Percentiles rank a stretch among this genome's conserved stretches.
Conservation (phyloP, 2,797 vertebrate genomes). For the Gambelia wislizenii region DNA sequence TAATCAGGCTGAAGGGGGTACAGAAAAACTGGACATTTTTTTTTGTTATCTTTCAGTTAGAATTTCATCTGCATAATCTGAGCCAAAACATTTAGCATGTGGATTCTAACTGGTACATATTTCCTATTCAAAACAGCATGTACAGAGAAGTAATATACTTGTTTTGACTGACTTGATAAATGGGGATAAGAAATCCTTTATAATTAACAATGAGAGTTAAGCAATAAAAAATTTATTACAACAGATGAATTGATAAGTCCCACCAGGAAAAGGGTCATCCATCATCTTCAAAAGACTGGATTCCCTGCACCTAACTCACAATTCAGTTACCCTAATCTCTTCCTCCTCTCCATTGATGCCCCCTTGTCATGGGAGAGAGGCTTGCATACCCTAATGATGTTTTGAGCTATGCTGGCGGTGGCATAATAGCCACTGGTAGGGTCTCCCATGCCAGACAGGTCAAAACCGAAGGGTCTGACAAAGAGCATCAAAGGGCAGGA, state of each 20-base stretch:
- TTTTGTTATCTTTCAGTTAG: background rate
- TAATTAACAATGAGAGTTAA: slow-evolving; percentile 74
- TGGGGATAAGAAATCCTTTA: slow-evolving; percentile 70
- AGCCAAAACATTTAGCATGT: slow-evolving; percentile 49
- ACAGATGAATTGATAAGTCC: slow-evolving; percentile 75
- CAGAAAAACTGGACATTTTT: background rate
- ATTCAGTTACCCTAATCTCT: slow-evolving; percentile 48
- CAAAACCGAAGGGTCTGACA: too few species aligned
- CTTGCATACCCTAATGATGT: too few species aligned
- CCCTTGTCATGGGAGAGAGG: too few species aligned
- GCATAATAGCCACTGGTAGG: too few species aligned
- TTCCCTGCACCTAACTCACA: slow-evolving; percentile 53
- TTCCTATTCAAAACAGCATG: slow-evolving; percentile 55
- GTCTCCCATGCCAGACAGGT: too few species aligned
- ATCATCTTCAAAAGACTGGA: slow-evolving; percentile 62
- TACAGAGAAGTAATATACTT: slow-evolving; percentile 56
- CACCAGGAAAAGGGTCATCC: slow-evolving; percentile 64
- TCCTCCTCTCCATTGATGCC: too few species aligned
- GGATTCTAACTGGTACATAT: slow-evolving; percentile 41
- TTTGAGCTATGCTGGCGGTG: too few species aligned
- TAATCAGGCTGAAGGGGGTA: background rate
- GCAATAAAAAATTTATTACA: slow-evolving; percentile 77
- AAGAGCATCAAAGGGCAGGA: too few species aligned
- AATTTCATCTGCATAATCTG: background rate
- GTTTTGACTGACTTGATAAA: slow-evolving; percentile 74